Conservation (phyloP, 1,140 invertebrate genomes). For the Drosophila varians region DNA sequence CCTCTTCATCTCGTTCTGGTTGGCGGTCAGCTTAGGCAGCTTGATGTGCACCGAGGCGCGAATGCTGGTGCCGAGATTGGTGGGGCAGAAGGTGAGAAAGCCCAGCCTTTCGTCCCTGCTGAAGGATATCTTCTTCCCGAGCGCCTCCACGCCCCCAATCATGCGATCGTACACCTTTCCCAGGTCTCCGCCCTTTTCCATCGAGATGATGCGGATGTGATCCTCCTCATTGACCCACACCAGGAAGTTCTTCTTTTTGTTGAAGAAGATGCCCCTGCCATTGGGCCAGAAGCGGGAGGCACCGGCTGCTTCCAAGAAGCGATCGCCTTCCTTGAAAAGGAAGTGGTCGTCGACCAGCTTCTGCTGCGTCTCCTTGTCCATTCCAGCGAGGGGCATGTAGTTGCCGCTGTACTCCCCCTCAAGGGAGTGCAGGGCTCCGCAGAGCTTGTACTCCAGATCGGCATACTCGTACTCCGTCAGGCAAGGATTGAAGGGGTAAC, state of each 20-base stretch:
- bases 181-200: slow-evolving; percentile 98
- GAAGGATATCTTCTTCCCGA: slow-evolving; percentile 95
- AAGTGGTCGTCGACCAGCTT: slow-evolving; percentile 97
- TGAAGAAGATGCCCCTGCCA: slow-evolving; percentile 98
- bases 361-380: slow-evolving; percentile 95
- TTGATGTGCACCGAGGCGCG: slow-evolving; percentile 99
- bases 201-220: slow-evolving; percentile 97
- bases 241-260: slow-evolving; percentile 96
- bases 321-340: slow-evolving; percentile 96
- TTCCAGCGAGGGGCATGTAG: slow-evolving; percentile 97
- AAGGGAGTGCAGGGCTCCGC: slow-evolving; percentile 89
- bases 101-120: slow-evolving; percentile 95
- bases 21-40: slow-evolving; percentile 94
- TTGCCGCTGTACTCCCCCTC: slow-evolving; percentile 93
- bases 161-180: slow-evolving; percentile 94
- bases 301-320: slow-evolving; percentile 91
- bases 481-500: slow-evolving; percentile 98
- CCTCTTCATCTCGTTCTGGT: slow-evolving; percentile 94
- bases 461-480: slow-evolving; percentile 95
- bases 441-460: slow-evolving; percentile 94
- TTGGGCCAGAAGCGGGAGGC: slow-evolving; percentile 96
- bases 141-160: slow-evolving; percentile 94
- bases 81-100: slow-evolving; percentile 98
- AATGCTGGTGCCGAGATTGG: slow-evolving; percentile 98
- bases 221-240: slow-evolving; percentile 99